Percentiles rank a stretch among this genome's conserved stretches.
These are phyloP conservation scores for Asobara japonica DNA, from an alignment of 1,140 invertebrate species.

Conservation along the genomic window DNA sequence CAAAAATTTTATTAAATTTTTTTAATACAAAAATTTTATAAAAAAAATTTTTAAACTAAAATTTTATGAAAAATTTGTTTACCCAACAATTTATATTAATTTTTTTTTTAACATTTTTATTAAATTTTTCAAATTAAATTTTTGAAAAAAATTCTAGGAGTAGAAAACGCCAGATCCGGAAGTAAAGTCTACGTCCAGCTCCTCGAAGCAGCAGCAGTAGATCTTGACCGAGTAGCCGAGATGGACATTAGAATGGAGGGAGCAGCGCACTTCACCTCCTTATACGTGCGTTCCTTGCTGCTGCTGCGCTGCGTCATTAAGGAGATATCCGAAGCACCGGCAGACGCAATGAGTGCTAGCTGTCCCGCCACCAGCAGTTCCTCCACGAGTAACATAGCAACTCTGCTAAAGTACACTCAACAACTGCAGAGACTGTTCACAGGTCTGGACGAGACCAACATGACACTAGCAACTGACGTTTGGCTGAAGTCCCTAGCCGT, in stretches of 20 bases:
- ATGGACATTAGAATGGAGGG: slow-evolving; percentile 86
- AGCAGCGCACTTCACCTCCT: slow-evolving; percentile 84
- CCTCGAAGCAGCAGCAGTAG: slow-evolving; percentile 77
- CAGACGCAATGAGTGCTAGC: slow-evolving; percentile 56
- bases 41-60: no score
- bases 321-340: slow-evolving; percentile 49
- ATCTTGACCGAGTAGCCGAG: slow-evolving; percentile 80
- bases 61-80: no score
- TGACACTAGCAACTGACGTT: slow-evolving; percentile 82
- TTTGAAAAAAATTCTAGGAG: no score
- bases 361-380: slow-evolving; percentile 58
- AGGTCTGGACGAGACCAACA: slow-evolving; percentile 78
- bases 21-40: no score
- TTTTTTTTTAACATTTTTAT: no score
- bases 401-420: slow-evolving; percentile 78
- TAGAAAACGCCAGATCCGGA: slow-evolving; percentile 73
- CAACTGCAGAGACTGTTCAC: slow-evolving; percentile 84
- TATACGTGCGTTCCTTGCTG: slow-evolving; percentile 74
- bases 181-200: slow-evolving; percentile 72
- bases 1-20: no score
- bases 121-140: no score
- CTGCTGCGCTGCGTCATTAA: slow-evolving; percentile 60
- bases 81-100: no score
- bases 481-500: slow-evolving; percentile 85
- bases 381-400: slow-evolving; percentile 68